Base-by-base conservation (phyloP, 2,797 vertebrate species). In the Amniataba percoides region DNA sequence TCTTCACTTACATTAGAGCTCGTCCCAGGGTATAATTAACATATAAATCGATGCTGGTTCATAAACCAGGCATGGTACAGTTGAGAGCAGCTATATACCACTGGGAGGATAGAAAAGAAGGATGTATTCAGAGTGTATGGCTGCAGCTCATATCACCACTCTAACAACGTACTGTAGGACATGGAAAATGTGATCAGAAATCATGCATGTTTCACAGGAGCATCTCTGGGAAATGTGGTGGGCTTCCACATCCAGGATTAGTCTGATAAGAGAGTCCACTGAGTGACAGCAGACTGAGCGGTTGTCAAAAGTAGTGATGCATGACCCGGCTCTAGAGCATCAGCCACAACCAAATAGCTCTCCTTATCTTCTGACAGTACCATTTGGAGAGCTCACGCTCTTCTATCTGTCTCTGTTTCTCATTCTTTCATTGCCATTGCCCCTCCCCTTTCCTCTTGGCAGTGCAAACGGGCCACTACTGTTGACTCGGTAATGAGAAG, bases 41-140 rank as follows among this genome's bases (percentile, higher is more conserved):
- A 93, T 93, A 88, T 88, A 93, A 91, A 94, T 93, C n/a, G 69
- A 91, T 81, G 80, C 58, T 74, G 86, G 75, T 88, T 93, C 89
- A 86, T 90, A 93, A 92, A 88, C 60, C 82, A 66, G 79, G 71
- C 69, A 70, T 83, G 81, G 71, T 65, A 74, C 70, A 63, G 75
- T 79, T 46, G 74, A 82, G 74, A 74, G 71, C 52, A 59, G 62
- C 77, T 81, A 89, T 68, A 68, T 61, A 65, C 60, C 80, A 66
- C 71, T 59, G 69, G 63, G 81, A 48, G 64, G 69, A 73, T 53
- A n/a, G 82, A 75, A 53, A 81, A 57, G 53, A 68, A 23, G 53
- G 61, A 83, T 64, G 76, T 56, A 46, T 83, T 70, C 52, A 60
- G 52, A 55, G 71, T 55, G 69, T 69, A 27, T 23, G 39, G 75